Conservation (phyloP, 2,113 vertebrate species). For the Stictonetta naevosa region DNA sequence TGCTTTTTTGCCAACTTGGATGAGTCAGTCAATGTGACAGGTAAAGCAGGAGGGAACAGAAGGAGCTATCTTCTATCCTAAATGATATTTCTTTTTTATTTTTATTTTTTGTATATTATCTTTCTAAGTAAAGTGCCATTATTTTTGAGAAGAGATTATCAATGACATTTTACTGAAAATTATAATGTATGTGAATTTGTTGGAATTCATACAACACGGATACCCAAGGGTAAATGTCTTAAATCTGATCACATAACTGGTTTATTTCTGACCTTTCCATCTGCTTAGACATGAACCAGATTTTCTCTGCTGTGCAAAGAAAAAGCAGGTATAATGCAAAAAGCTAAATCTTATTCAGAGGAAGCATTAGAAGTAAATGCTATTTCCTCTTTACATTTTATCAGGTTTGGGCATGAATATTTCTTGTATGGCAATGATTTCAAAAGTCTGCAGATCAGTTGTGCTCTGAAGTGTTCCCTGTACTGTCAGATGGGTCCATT, state of each 20-base stretch:
- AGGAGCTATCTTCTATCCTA: background rate
- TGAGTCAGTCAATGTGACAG: background rate
- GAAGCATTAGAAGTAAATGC: background rate
- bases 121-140: background rate
- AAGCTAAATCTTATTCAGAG: background rate
- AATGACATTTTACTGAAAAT: background rate
- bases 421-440: background rate
- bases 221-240: background rate
- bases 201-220: background rate
- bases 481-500: background rate
- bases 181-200: background rate
- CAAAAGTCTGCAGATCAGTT: background rate
- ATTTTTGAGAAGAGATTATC: background rate
- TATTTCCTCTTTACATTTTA: background rate
- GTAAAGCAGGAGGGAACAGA: background rate
- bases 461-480: background rate
- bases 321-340: background rate
- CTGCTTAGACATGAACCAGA: background rate
- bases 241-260: background rate
- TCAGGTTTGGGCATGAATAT: background rate
- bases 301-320: background rate
- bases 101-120: no score
- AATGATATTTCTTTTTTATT: background rate
- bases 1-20: background rate
- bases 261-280: conserved; percentile 1